Percentiles rank a stretch among this genome's conserved stretches.
phyloP scores from a whole-genome alignment of 2,888 invertebrate species.

The Sinhomidia bicolor region DNA sequence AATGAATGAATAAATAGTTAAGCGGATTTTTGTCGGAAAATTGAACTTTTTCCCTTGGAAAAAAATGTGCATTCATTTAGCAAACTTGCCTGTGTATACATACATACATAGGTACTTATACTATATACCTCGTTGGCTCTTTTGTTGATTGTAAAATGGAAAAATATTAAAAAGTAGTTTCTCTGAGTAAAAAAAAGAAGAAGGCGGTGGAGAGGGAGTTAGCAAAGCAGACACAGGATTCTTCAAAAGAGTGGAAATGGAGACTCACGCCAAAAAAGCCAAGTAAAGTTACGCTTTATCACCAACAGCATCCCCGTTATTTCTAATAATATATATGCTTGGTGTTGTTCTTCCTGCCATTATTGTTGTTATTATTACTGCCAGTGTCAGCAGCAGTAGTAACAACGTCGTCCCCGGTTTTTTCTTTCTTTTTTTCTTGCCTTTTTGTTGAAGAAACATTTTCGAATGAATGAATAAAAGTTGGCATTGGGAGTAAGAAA shows the following conservation, averaged over 20 bases:
- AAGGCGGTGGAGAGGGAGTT: neutral
- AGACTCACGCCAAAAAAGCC: neutral
- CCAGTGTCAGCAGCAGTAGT: neutral
- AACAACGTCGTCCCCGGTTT: slow-evolving; percentile 28
- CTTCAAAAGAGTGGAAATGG: neutral
- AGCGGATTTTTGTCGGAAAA: slow-evolving; percentile 66
- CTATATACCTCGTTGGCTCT: no score
- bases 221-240: neutral
- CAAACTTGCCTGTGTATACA: slow-evolving; percentile 6
- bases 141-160: slow-evolving; percentile 1
- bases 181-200: neutral
- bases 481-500: slow-evolving; percentile 47
- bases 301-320: slow-evolving; percentile 26
- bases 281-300: slow-evolving; percentile 2
- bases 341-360: slow-evolving; percentile 7
- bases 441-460: slow-evolving; percentile 61
- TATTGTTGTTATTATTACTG: slow-evolving; percentile 36
- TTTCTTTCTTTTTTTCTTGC: slow-evolving; percentile 10
- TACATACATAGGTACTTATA: no score
- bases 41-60: slow-evolving; percentile 61
- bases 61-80: slow-evolving; percentile 13
- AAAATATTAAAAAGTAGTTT: slow-evolving; percentile 41
- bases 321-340: no score
- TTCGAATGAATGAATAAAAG: slow-evolving; percentile 64
- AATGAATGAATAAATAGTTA: slow-evolving; percentile 64